phyloP scores from a whole-genome alignment of 2,113 vertebrate genomes.

The Tringa solitaria region DNA sequence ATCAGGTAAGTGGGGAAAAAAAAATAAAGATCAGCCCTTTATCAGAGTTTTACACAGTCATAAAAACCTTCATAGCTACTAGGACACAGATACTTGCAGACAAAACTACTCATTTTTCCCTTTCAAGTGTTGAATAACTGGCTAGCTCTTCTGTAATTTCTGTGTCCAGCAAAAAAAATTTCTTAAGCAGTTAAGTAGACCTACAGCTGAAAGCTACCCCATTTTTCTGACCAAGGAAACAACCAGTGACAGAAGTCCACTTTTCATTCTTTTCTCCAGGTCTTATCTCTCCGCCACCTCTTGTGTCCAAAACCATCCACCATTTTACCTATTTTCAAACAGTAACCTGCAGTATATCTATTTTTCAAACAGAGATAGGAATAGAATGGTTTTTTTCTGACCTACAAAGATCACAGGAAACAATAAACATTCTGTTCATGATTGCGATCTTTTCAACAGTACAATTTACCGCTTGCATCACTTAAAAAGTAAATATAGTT shows the following conservation, averaged over 20 bases:
- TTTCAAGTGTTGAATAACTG: not conserved
- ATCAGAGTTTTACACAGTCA: not conserved
- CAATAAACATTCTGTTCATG: not conserved
- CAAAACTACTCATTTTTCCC: not conserved
- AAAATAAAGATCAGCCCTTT: not conserved
- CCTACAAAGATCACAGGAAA: not conserved
- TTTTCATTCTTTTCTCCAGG: not conserved
- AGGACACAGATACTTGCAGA: not conserved
- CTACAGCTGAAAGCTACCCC: not conserved
- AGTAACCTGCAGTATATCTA: not conserved
- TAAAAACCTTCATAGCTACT: not conserved
- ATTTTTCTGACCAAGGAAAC: not conserved
- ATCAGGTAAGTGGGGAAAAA: not conserved
- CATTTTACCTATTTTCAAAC: not conserved
- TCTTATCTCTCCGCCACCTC: not conserved
- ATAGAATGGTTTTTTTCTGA: not conserved
- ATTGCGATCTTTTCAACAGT: not conserved
- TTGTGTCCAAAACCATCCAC: not conserved
- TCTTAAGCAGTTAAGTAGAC: not conserved
- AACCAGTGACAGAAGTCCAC: not conserved
- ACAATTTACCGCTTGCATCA: not conserved
- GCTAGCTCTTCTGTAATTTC: not conserved
- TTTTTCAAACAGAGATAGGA: not conserved
- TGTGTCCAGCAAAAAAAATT: not conserved
- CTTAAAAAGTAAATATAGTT: constrained; percentile 21